Percentiles rank a stretch among this genome's conserved stretches.
Conservation (phyloP, 2,888 invertebrate species). For the Idaea aversata region DNA sequence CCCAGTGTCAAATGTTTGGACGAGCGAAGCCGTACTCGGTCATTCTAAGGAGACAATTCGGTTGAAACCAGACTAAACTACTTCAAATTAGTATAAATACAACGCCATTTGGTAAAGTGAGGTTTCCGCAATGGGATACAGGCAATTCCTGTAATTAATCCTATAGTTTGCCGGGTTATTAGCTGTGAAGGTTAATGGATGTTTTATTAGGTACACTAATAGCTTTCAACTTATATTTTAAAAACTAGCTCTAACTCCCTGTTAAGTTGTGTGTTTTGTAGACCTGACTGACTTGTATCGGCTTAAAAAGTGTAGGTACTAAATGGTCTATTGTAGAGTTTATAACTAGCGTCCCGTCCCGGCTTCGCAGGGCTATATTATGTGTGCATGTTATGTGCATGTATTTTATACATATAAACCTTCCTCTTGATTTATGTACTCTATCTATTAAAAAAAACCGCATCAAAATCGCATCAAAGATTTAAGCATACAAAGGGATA, state of each 20-base stretch:
- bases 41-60: conserved; percentile 17
- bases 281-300: too few relatives aligned
- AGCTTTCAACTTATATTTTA: neutral
- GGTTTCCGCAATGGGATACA: conserved; percentile 50
- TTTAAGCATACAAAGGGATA: too few relatives aligned
- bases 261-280: neutral
- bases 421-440: too few relatives aligned
- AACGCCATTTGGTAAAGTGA: conserved; percentile 46
- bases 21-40: neutral
- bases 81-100: conserved; percentile 38
- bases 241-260: neutral
- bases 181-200: conserved; percentile 21
- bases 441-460: too few relatives aligned
- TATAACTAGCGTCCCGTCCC: too few relatives aligned
- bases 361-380: too few relatives aligned
- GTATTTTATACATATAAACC: too few relatives aligned
- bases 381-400: too few relatives aligned
- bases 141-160: conserved; percentile 33
- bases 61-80: conserved; percentile 30
- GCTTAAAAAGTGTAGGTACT: too few relatives aligned
- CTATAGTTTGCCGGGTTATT: conserved; percentile 15
- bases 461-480: too few relatives aligned
- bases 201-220: conserved; percentile 23
- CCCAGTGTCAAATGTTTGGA: neutral
- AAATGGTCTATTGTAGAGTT: too few relatives aligned